Evolutionary conservation across 2,888 invertebrate genomes (phyloP), one percentile per base, ranked within the genome.

Genomic region (Rhabditoides inermis): DNA sequence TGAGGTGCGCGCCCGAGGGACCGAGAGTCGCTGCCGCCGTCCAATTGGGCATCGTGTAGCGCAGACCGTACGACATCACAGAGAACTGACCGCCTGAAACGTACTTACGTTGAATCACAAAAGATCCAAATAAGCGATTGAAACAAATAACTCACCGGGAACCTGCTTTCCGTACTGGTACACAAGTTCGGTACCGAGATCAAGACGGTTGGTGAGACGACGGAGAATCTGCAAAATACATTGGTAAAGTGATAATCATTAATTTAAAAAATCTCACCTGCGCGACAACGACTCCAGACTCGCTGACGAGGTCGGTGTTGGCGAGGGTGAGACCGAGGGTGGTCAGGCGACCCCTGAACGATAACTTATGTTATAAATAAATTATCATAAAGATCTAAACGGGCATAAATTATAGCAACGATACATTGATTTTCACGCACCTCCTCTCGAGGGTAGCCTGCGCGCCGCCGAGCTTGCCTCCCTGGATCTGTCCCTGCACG

Each of bases 111-210:
- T 12, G 28, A 27, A n/a, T 22, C 2, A 35, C 32, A 32, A 7
- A n/a, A 18, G 15, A 18, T 20, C 27, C 4, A 22, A 37, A 37
- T 39, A 15, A 37, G 12, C n/a, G 27, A 20, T 12, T 27, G 18
- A n/a, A n/a, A n/a, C n/a, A n/a, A n/a, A n/a, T n/a, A n/a, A n/a
- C 53, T 7, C 26, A 67, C 68, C 91, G 67, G 89, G 88, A 53
- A 94, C 84, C 61, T 86, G 85, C 36, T 86, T 83, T 2, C 89
- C 90, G 62, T 79, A 80, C 79, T 98, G 98, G 79, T 90, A 90
- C 56, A 90, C 87, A 52, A 94, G 78, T 81, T 98, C 98, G 1
- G 88, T 85, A 41, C 95, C 95, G 53, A 94, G 76, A n/a, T 90
- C 87, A 66, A 92, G 77, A 39, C 84, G 83, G 58, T 84, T 82